These are phyloP conservation scores for Callopanchax toddi DNA, from an alignment of 2,113 vertebrate genomes.

Conservation along the genomic window DNA sequence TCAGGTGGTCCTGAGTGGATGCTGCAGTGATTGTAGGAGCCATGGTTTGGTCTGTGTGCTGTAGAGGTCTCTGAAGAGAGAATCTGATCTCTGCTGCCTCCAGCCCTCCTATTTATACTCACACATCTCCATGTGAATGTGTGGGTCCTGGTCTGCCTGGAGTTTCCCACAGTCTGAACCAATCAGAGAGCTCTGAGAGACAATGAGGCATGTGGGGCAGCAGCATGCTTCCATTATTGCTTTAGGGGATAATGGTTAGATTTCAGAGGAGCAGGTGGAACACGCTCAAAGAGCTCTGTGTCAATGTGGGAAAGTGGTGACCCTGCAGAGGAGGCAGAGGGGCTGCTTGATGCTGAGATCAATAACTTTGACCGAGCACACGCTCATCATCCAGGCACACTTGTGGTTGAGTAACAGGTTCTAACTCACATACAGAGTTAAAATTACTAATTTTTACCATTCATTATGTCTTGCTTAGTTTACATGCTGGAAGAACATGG, in stretches of 20 bases:
- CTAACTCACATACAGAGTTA: no score
- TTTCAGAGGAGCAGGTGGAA: conserved; percentile 75
- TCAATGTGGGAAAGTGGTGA: conserved; percentile 79
- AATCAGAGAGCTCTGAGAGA: conserved; percentile 66
- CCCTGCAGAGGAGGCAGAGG: conserved; percentile 54
- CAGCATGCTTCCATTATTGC: conserved; percentile 45
- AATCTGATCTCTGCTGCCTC: conserved; percentile 62
- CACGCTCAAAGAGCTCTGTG: conserved; percentile 50
- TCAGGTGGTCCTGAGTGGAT: conserved; percentile 53
- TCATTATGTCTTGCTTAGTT: no score
- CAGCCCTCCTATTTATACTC: conserved; percentile 74
- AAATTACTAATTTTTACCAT: no score
- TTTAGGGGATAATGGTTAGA: conserved; percentile 57
- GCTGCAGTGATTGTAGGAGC: no score
- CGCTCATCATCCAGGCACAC: conserved; percentile 14
- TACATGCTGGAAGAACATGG: no score
- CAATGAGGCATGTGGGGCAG: conserved; percentile 48
- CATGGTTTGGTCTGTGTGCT: conserved; percentile 2
- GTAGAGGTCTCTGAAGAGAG: conserved; percentile 63
- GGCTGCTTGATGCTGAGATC: conserved; percentile 53
- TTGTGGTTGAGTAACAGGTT: no score
- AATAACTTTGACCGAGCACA: conserved; percentile 54
- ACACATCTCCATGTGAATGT: conserved; percentile 77
- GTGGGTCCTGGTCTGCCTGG: conserved; percentile 65
- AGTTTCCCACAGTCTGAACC: conserved; percentile 78